Evolutionary conservation across 2,888 invertebrate species (phyloP).

Genomic region (Dyspetes luteomarginatus): DNA sequence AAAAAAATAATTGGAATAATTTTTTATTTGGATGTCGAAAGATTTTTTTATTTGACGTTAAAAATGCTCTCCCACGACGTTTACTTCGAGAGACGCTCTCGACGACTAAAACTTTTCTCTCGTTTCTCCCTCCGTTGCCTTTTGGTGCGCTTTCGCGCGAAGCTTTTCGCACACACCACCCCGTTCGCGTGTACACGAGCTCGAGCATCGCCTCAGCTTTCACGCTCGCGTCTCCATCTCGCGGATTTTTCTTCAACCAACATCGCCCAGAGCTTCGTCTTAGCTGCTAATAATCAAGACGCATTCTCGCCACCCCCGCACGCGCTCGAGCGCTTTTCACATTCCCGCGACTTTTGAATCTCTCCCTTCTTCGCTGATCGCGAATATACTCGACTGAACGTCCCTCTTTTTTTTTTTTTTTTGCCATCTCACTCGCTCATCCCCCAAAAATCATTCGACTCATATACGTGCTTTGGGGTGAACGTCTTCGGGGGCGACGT

Average conservation of each 20-base stretch:
- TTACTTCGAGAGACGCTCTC: constrained; percentile 48
- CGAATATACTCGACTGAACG: background rate
- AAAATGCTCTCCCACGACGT: constrained; percentile 4
- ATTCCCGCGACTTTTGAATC: background rate
- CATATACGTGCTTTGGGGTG: background rate
- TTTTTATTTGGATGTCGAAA: too few relatives aligned
- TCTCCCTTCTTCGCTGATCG: constrained; percentile 10
- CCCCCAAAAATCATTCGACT: background rate
- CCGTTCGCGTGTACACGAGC: constrained; percentile 1
- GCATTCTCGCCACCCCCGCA: constrained; percentile 40
- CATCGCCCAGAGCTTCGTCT: constrained; percentile 63
- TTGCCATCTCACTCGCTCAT: background rate
- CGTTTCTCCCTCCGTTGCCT: background rate
- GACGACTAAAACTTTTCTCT: constrained; percentile 60
- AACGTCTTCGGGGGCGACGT: constrained; percentile 9
- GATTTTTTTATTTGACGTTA: too few relatives aligned
- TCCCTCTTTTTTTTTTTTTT: background rate
- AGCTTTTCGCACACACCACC: constrained; percentile 46
- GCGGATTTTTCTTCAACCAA: constrained; percentile 80
- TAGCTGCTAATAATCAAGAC: constrained; percentile 78
- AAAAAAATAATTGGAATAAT: too few relatives aligned
- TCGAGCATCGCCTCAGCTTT: constrained; percentile 59
- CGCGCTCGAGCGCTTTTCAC: constrained; percentile 17
- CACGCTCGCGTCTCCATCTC: constrained; percentile 79
- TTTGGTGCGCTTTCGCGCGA: constrained; percentile 27